Evolutionary conservation across 1,140 invertebrate genomes (phyloP).

Genomic region (Trichonephila clavipes): DNA sequence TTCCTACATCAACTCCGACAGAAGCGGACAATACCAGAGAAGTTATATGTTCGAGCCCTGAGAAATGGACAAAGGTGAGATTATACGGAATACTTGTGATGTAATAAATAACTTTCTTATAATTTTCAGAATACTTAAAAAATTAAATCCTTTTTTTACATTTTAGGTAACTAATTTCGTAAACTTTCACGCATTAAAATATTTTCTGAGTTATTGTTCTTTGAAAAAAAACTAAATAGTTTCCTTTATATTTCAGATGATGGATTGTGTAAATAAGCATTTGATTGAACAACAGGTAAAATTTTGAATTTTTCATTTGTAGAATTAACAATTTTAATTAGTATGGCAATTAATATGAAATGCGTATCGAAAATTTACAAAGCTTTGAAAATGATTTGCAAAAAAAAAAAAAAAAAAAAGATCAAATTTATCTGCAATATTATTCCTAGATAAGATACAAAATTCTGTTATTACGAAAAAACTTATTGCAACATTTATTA

Average conservation of each 20-base stretch:
- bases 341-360: neutral
- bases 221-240: neutral
- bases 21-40: conserved; percentile 43
- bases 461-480: too few species aligned
- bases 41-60: conserved; percentile 30
- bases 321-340: neutral
- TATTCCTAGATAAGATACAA: too few species aligned
- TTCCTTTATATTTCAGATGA: conserved; percentile 42
- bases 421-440: too few species aligned
- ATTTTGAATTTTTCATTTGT: neutral
- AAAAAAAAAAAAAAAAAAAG: too few species aligned
- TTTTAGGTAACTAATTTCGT: too few species aligned
- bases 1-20: conserved; percentile 39
- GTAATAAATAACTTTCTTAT: too few species aligned
- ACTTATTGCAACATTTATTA: too few species aligned
- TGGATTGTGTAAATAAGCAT: conserved; percentile 59
- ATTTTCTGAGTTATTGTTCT: too few species aligned
- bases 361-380: neutral
- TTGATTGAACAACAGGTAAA: conserved; percentile 41
- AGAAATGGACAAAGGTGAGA: conserved; percentile 56
- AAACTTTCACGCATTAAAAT: too few species aligned
- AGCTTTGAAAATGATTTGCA: neutral
- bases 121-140: too few species aligned
- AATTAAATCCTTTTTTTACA: too few species aligned
- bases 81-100: too few species aligned